phyloP scores from a whole-genome alignment of 1,140 invertebrate genomes.

The Solenopsis invicta region DNA sequence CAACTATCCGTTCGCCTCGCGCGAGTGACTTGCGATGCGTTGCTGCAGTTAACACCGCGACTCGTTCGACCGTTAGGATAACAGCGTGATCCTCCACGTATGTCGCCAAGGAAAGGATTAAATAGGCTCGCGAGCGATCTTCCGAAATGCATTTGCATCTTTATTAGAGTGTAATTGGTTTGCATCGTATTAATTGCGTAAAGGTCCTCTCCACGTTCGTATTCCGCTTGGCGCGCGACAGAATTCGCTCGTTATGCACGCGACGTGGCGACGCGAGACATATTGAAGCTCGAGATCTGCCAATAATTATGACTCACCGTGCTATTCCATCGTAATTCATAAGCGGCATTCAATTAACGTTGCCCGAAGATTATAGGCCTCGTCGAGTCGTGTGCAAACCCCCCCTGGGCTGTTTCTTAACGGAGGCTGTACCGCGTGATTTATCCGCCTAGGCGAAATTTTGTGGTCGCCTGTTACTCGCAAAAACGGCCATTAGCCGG shows the following conservation, averaged over 20 bases:
- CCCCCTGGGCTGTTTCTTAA: constrained; percentile 36
- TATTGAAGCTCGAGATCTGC: constrained; percentile 71
- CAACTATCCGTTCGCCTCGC: neutral
- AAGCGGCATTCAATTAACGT: constrained; percentile 81
- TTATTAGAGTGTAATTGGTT: constrained; percentile 24
- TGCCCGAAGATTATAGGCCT: constrained; percentile 75
- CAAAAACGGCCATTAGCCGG: constrained; percentile 51
- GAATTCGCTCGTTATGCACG: constrained; percentile 53
- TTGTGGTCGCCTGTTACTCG: constrained; percentile 43
- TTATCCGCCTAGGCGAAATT: constrained; percentile 62
- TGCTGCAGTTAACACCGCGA: neutral
- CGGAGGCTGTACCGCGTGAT: constrained; percentile 49
- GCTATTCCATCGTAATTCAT: constrained; percentile 76
- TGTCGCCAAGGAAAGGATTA: constrained; percentile 7
- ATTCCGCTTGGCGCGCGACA: neutral
- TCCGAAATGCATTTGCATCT: constrained; percentile 43
- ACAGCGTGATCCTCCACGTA: neutral
- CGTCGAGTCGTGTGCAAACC: constrained; percentile 65
- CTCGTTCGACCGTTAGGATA: neutral
- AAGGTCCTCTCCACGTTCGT: neutral
- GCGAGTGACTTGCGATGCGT: neutral
- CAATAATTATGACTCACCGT: constrained; percentile 78
- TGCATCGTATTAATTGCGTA: constrained; percentile 24
- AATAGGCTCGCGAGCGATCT: neutral
- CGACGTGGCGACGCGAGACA: constrained; percentile 17